Conservation (phyloP, 2,797 vertebrate genomes). For the Tangara arthus region DNA sequence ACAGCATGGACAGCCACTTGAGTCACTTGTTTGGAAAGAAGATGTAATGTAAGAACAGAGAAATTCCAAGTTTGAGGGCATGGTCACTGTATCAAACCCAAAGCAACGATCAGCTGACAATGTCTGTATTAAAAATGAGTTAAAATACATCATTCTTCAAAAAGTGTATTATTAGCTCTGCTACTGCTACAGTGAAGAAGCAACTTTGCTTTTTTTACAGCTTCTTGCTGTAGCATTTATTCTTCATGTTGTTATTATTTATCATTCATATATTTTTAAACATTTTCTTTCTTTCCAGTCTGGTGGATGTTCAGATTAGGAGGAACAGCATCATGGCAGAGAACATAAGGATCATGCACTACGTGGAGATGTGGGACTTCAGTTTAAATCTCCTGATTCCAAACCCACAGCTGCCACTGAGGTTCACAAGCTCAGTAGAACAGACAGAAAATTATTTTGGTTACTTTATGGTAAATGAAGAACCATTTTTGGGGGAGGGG, state of each 20-base stretch:
- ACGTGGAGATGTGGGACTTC: neutral
- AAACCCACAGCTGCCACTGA: neutral
- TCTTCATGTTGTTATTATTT: fast-evolving
- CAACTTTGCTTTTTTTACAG: neutral
- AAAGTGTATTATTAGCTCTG: neutral
- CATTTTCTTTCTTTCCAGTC: neutral
- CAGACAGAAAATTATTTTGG: neutral
- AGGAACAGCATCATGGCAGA: neutral
- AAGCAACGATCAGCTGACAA: neutral
- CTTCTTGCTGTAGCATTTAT: neutral
- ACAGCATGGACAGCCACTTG: neutral
- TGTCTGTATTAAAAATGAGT: neutral
- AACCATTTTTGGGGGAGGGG: neutral
- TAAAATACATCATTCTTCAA: neutral
- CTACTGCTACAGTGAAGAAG: neutral
- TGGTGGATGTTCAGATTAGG: neutral
- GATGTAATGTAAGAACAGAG: neutral
- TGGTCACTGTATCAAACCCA: neutral
- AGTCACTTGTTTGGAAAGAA: neutral
- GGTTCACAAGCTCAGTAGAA: neutral
- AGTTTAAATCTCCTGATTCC: neutral
- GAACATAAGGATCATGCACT: neutral
- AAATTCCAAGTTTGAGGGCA: neutral
- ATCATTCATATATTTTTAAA: neutral
- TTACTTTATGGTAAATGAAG: neutral